A percentile compares a stretch with the other conserved stretches of the same genome.
Conservation (phyloP, 2,797 vertebrate genomes). For the Hippocampus kuda region DNA sequence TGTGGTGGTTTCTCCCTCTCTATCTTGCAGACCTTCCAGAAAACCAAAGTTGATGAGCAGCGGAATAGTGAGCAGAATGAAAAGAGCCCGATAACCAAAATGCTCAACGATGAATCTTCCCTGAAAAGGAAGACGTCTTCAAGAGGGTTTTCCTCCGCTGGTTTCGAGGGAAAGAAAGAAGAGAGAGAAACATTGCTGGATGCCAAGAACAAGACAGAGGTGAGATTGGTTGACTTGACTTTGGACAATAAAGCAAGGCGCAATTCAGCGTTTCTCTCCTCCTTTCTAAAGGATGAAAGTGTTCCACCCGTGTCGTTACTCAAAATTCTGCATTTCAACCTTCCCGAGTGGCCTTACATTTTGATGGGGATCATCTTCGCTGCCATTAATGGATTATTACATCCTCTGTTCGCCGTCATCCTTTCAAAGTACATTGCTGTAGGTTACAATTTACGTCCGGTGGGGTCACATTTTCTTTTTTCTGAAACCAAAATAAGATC, state of each 20-base stretch:
- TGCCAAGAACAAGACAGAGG: constrained; percentile 37
- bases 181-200: not conserved
- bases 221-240: constrained; percentile 21
- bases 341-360: constrained; percentile 83
- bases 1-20: not conserved
- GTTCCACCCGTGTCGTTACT: constrained; percentile 73
- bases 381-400: constrained; percentile 76
- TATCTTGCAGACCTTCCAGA: constrained; percentile 56
- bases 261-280: constrained; percentile 14
- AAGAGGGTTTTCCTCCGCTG: constrained; percentile 45
- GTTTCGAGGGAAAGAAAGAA: constrained; percentile 39
- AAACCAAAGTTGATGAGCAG: constrained; percentile 23
- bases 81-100: constrained; percentile 43
- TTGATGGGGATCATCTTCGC: constrained; percentile 73
- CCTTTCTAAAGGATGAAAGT: constrained; percentile 63
- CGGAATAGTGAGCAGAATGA: constrained; percentile 35
- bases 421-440: constrained; percentile 89
- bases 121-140: constrained; percentile 45
- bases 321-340: constrained; percentile 77
- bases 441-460: constrained; percentile 39
- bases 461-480: no score
- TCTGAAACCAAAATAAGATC: not conserved
- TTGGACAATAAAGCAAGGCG: not conserved
- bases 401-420: constrained; percentile 81
- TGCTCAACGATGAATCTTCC: constrained; percentile 25